These are phyloP conservation scores for Eudasyphora cyanicolor DNA, from an alignment of 2,888 invertebrate genomes.

Conservation along the genomic window DNA sequence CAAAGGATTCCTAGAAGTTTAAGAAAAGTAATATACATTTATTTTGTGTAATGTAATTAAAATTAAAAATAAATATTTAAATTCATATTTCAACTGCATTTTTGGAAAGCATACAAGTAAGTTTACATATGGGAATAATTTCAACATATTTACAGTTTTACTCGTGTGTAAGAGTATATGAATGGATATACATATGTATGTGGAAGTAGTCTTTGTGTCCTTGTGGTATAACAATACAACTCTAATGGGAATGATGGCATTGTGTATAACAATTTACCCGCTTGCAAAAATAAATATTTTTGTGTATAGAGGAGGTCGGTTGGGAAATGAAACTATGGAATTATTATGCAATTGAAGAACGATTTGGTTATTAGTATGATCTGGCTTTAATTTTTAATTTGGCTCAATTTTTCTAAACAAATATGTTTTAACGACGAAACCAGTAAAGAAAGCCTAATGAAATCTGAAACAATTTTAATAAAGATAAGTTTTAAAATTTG, in stretches of 20 bases:
- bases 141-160: not conserved
- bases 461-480: no score
- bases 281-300: not conserved
- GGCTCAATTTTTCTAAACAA: no score
- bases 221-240: conserved; percentile 40
- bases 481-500: no score
- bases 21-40: not conserved
- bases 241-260: not conserved
- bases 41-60: not conserved
- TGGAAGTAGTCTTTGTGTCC: conserved; percentile 33
- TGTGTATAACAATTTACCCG: not conserved
- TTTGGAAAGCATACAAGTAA: not conserved
- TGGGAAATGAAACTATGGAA: no score
- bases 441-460: no score
- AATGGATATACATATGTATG: conserved; percentile 11
- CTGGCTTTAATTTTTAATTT: no score
- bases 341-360: no score
- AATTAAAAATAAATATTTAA: conserved; percentile 22
- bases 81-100: not conserved
- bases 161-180: not conserved
- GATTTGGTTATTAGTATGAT: no score
- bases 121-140: not conserved
- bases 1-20: not conserved
- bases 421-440: no score
- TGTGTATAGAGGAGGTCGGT: no score